These are phyloP conservation scores for Oedothorax gibbosus DNA, from an alignment of 1,140 invertebrate genomes.

Conservation along the genomic window DNA sequence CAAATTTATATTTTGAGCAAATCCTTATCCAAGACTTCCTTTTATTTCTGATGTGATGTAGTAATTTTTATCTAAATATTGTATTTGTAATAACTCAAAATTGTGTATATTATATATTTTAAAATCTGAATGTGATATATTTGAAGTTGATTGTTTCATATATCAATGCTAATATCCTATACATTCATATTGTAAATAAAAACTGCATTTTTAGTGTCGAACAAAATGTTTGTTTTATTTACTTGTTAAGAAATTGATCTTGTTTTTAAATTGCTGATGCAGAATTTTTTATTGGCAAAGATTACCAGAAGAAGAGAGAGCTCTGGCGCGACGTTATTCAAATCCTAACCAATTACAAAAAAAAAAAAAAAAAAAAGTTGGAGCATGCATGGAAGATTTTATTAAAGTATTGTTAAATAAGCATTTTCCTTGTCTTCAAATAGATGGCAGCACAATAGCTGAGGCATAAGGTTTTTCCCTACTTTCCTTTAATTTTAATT, in stretches of 20 bases:
- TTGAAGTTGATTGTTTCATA: constrained; percentile 5
- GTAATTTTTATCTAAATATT: constrained; percentile 21
- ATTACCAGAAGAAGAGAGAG: no score
- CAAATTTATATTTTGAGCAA: constrained; percentile 38
- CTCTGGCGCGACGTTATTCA: background rate
- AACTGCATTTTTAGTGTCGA: constrained; percentile 22
- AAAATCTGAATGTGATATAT: constrained; percentile 41
- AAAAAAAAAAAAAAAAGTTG: background rate
- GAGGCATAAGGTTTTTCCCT: no score
- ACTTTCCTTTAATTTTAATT: no score
- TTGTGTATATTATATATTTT: constrained; percentile 22
- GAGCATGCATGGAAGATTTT: no score
- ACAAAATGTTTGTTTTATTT: background rate
- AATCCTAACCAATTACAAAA: background rate
- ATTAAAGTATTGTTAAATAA: no score
- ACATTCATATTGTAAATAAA: constrained; percentile 42
- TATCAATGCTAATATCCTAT: background rate
- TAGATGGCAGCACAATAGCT: no score
- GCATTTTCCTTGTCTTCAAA: no score
- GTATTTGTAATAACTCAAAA: constrained; percentile 22
- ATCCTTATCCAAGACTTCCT: constrained; percentile 1
- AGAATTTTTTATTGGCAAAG: no score
- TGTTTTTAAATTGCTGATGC: background rate
- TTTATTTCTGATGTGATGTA: constrained; percentile 22
- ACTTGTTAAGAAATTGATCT: background rate